Conservation (phyloP, 2,113 vertebrate species). For the Colossoma macropomum region DNA sequence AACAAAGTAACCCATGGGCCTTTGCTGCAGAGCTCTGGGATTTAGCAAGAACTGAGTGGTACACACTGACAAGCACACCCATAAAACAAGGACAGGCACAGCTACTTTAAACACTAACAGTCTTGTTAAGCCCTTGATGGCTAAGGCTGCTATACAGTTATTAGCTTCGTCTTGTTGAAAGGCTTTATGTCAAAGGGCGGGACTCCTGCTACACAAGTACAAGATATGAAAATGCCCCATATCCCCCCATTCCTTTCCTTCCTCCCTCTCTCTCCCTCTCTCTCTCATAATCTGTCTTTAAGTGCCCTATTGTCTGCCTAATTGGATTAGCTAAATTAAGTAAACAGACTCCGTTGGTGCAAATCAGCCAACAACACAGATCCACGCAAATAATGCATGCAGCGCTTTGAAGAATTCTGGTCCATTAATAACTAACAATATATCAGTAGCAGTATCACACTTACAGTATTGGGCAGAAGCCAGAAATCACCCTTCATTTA, state of each 20-base stretch:
- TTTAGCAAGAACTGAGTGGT: not conserved
- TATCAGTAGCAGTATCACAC: not conserved
- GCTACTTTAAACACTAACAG: not conserved
- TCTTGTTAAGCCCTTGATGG: not conserved
- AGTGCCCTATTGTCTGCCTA: conserved; percentile 28
- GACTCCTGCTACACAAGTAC: not conserved
- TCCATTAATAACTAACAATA: not conserved
- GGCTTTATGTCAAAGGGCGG: not conserved
- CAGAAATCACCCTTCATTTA: too few relatives aligned
- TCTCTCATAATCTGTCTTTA: conserved; percentile 34
- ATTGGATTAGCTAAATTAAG: conserved; percentile 44
- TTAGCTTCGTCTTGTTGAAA: conserved; percentile 23
- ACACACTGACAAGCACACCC: conserved; percentile 12
- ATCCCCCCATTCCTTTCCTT: not conserved
- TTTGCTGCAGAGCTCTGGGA: conserved; percentile 46
- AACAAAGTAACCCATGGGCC: conserved; percentile 51
- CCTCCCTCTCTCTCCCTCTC: not conserved
- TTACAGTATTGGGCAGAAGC: not conserved
- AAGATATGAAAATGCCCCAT: not conserved
- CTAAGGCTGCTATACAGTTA: not conserved
- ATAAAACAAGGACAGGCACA: conserved; percentile 5
- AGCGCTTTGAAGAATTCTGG: not conserved
- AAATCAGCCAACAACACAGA: not conserved
- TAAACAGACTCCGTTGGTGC: conserved; percentile 25
- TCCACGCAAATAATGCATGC: not conserved